These are phyloP conservation scores for Serranus cabrilla DNA, from an alignment of 2,797 vertebrate species.

Conservation along the genomic window DNA sequence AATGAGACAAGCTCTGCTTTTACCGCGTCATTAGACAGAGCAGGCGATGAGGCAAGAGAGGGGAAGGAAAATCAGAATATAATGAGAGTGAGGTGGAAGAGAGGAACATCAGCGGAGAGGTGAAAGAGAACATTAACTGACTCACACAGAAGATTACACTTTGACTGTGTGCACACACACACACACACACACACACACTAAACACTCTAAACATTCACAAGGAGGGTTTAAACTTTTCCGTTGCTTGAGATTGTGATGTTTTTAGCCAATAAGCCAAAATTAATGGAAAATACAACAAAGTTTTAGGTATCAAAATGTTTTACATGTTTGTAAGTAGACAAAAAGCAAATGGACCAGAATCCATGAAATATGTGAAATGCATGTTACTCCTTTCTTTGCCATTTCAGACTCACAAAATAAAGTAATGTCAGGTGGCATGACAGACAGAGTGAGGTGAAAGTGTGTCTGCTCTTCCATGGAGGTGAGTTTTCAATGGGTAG, in stretches of 20 bases:
- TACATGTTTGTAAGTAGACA: no score
- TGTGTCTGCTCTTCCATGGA: neutral
- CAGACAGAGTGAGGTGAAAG: neutral
- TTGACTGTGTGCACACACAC: neutral
- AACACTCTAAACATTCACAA: neutral
- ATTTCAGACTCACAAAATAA: neutral
- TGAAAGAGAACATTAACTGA: constrained; percentile 30
- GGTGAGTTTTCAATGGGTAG: constrained; percentile 4
- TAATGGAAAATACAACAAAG: no score
- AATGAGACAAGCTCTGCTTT: constrained; percentile 56
- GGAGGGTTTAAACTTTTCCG: neutral
- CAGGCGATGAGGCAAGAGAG: constrained; percentile 46
- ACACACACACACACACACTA: neutral
- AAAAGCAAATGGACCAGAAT: neutral
- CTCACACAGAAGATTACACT: neutral
- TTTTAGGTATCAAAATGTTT: no score
- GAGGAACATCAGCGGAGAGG: constrained; percentile 11
- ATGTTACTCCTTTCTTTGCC: neutral
- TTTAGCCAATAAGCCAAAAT: neutral
- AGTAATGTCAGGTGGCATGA: neutral
- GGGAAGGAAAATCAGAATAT: constrained; percentile 14
- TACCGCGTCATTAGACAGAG: constrained; percentile 51
- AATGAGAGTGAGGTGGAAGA: constrained; percentile 35
- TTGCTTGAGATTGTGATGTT: neutral
- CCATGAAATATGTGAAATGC: neutral